phyloP scores from a whole-genome alignment of 2,888 invertebrate species.

The Dolichomitus sp. region DNA sequence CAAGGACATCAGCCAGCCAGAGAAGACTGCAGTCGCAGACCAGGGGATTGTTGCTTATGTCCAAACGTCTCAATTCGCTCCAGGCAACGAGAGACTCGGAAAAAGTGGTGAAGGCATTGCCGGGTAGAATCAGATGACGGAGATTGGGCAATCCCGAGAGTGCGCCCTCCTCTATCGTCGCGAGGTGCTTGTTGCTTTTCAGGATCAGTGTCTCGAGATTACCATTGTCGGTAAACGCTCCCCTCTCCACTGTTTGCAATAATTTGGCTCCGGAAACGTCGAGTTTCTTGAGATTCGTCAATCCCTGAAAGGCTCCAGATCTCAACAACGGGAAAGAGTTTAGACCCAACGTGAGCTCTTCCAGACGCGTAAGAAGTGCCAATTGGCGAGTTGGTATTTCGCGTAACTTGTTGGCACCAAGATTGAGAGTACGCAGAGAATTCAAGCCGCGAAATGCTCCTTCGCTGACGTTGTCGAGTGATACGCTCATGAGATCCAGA shows the following conservation, averaged over 20 bases:
- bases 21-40: constrained; percentile 93
- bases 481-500: constrained; percentile 93
- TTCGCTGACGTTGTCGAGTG: constrained; percentile 92
- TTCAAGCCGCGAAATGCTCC: constrained; percentile 92
- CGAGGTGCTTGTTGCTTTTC: constrained; percentile 92
- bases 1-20: constrained; percentile 92
- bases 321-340: constrained; percentile 92
- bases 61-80: constrained; percentile 91
- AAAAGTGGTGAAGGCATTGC: constrained; percentile 92
- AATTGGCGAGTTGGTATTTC: constrained; percentile 93
- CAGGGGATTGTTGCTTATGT: constrained; percentile 94
- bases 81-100: constrained; percentile 94
- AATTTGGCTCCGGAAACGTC: constrained; percentile 93
- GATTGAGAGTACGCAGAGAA: constrained; percentile 92
- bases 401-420: constrained; percentile 93
- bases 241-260: constrained; percentile 91
- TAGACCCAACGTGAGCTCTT: constrained; percentile 94
- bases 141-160: constrained; percentile 93
- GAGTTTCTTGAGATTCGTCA: constrained; percentile 92
- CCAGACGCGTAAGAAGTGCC: constrained; percentile 91
- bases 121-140: constrained; percentile 91
- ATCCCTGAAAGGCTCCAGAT: constrained; percentile 92
- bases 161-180: constrained; percentile 92
- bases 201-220: constrained; percentile 93
- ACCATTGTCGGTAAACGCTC: constrained; percentile 93